phyloP scores from a whole-genome alignment of 2,113 vertebrate species.

The Amphiprion ocellaris region DNA sequence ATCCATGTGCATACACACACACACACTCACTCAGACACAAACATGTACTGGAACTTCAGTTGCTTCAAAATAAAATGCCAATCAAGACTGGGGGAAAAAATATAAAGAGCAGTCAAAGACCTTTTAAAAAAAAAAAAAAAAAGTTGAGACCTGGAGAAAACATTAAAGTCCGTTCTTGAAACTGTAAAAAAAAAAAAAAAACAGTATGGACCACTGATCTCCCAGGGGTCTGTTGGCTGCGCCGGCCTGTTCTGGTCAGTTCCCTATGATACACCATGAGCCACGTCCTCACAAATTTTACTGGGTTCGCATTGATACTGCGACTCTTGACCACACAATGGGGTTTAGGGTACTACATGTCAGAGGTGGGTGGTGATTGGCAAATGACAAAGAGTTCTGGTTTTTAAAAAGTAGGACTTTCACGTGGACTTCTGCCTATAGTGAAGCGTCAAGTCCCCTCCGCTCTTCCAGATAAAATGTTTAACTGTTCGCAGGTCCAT shows the following conservation, averaged over 20 bases:
- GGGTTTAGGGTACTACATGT: slow-evolving; percentile 78
- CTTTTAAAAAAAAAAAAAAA: slow-evolving; percentile 47
- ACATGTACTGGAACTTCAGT: slow-evolving; percentile 31
- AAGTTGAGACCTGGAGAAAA: slow-evolving; percentile 59
- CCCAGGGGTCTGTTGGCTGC: slow-evolving; percentile 62
- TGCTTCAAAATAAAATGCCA: slow-evolving; percentile 52
- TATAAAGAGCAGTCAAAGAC: slow-evolving; percentile 59
- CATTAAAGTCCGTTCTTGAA: slow-evolving; percentile 71
- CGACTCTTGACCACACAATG: slow-evolving; percentile 64
- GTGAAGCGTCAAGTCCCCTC: slow-evolving; percentile 97
- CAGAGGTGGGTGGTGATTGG: slow-evolving; percentile 79
- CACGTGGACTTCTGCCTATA: slow-evolving; percentile 95
- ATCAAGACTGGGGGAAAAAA: slow-evolving; percentile 33
- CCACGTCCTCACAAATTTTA: slow-evolving; percentile 52
- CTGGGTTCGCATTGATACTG: slow-evolving; percentile 68
- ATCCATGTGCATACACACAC: slow-evolving; percentile 64
- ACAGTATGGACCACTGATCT: slow-evolving; percentile 37
- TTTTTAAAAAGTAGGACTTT: slow-evolving; percentile 78
- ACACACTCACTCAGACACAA: slow-evolving; percentile 40
- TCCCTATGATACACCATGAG: slow-evolving; percentile 64
- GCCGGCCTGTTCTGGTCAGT: slow-evolving; percentile 54
- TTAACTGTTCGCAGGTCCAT: slow-evolving; percentile 98
- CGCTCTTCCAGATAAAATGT: slow-evolving; percentile 99
- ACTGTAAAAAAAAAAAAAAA: slow-evolving; percentile 72
- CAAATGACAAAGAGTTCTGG: slow-evolving; percentile 73